phyloP scores from a whole-genome alignment of 1,140 invertebrate genomes.

The Platyscapa corneri region DNA sequence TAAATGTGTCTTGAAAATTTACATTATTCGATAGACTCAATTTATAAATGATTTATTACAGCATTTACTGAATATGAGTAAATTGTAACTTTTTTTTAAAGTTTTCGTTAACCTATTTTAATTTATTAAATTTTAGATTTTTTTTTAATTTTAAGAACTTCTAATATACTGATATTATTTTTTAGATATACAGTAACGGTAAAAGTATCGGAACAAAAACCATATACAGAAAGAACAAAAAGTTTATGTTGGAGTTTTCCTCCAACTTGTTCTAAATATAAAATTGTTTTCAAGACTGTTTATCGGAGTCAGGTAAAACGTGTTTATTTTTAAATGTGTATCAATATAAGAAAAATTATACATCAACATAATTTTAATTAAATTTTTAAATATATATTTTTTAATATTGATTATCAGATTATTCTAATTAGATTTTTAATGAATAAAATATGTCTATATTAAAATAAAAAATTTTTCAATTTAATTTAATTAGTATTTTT shows the following conservation, averaged over 20 bases:
- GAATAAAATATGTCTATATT: neutral
- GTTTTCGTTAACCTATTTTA: too few species aligned
- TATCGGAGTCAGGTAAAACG: slow-evolving; percentile 78
- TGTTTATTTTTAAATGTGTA: neutral
- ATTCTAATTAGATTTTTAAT: neutral
- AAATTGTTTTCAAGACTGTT: slow-evolving; percentile 82
- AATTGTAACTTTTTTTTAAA: too few species aligned
- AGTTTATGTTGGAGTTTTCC: slow-evolving; percentile 89
- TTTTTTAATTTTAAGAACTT: too few species aligned
- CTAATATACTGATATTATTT: slow-evolving; percentile 52
- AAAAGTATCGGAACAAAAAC: slow-evolving; percentile 83
- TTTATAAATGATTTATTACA: neutral
- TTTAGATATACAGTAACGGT: slow-evolving; percentile 83
- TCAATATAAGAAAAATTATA: slow-evolving; percentile 7
- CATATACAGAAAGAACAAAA: slow-evolving; percentile 86
- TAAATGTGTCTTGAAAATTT: too few species aligned
- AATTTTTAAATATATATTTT: too few species aligned
- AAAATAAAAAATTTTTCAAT: too few species aligned
- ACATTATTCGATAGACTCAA: neutral
- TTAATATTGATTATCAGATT: too few species aligned
- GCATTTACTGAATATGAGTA: neutral
- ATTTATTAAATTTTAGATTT: neutral
- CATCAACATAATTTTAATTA: neutral
- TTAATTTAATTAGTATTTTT: neutral
- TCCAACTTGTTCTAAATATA: slow-evolving; percentile 89